Conservation (phyloP, 2,797 vertebrate species). For the Arnoldichthys spilopterus region DNA sequence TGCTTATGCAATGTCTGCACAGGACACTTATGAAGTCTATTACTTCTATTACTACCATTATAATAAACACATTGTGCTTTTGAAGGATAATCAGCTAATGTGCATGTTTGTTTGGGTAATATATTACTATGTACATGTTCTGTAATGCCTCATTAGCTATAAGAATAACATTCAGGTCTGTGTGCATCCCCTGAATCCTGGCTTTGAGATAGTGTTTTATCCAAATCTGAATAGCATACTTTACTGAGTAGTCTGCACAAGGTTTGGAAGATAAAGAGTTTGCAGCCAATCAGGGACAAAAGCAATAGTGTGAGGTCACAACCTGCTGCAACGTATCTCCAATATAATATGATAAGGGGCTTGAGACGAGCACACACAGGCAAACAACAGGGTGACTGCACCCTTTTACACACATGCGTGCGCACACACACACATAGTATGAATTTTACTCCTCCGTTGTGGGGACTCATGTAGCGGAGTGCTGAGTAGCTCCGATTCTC, state of each 20-base stretch:
- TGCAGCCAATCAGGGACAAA: slow-evolving; percentile 49
- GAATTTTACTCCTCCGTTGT: background rate
- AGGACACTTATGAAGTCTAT: slow-evolving; percentile 20
- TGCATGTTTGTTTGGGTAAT: slow-evolving; percentile 9
- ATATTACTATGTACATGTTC: slow-evolving; percentile 58
- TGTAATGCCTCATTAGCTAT: slow-evolving; percentile 60
- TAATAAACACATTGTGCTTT: slow-evolving; percentile 30
- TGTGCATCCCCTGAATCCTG: slow-evolving; percentile 80
- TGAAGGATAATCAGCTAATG: slow-evolving; percentile 3
- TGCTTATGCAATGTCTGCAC: slow-evolving; percentile 13
- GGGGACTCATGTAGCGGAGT: slow-evolving; percentile 10
- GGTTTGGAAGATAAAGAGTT: slow-evolving; percentile 34
- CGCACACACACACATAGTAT: slow-evolving; percentile 11
- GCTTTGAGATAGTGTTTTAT: slow-evolving; percentile 49
- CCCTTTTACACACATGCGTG: slow-evolving; percentile 38
- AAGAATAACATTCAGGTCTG: slow-evolving; percentile 85
- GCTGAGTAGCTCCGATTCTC: slow-evolving; percentile 7
- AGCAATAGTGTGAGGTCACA: slow-evolving; percentile 46
- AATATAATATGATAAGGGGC: background rate
- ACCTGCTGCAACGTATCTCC: slow-evolving; percentile 40
- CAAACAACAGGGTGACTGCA: background rate
- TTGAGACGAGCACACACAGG: slow-evolving; percentile 5
- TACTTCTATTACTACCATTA: background rate
- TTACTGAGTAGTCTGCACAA: slow-evolving; percentile 46
- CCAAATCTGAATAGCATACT: slow-evolving; percentile 43